phyloP scores from a whole-genome alignment of 1,140 invertebrate genomes.

The Drosophila baimaii region DNA sequence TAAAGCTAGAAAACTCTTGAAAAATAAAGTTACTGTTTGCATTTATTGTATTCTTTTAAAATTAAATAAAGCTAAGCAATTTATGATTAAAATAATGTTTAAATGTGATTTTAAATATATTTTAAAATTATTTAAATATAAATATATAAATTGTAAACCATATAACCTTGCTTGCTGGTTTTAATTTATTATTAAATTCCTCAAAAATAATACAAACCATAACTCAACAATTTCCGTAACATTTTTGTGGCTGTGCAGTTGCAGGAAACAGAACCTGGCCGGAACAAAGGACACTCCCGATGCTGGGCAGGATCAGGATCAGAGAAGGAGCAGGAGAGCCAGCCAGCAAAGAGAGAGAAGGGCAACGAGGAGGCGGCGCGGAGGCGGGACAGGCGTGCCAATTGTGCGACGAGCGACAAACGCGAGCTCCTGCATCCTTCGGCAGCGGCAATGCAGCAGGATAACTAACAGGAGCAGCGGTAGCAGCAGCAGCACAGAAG shows the following conservation, averaged over 20 bases:
- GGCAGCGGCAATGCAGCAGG: constrained; percentile 12
- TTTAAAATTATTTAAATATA: not conserved
- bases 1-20: not conserved
- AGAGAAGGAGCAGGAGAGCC: not conserved
- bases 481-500: constrained; percentile 14
- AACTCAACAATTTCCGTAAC: not conserved
- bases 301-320: constrained; percentile 27
- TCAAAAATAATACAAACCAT: not conserved
- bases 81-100: too few species aligned
- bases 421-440: constrained; percentile 44
- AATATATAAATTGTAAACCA: too few species aligned
- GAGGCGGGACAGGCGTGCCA: constrained; percentile 67
- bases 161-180: not conserved
- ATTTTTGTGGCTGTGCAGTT: constrained; percentile 10
- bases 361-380: constrained; percentile 54
- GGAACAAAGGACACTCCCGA: constrained; percentile 55
- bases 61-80: too few species aligned
- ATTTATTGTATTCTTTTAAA: too few species aligned
- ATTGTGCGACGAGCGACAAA: constrained; percentile 55
- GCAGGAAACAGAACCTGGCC: constrained; percentile 11
- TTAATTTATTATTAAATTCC: too few species aligned
- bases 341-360: not conserved
- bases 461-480: constrained; percentile 8
- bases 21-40: too few species aligned
- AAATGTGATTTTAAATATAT: not conserved